Conservation (phyloP, 2,113 vertebrate species). For the Pungitius pungitius region DNA sequence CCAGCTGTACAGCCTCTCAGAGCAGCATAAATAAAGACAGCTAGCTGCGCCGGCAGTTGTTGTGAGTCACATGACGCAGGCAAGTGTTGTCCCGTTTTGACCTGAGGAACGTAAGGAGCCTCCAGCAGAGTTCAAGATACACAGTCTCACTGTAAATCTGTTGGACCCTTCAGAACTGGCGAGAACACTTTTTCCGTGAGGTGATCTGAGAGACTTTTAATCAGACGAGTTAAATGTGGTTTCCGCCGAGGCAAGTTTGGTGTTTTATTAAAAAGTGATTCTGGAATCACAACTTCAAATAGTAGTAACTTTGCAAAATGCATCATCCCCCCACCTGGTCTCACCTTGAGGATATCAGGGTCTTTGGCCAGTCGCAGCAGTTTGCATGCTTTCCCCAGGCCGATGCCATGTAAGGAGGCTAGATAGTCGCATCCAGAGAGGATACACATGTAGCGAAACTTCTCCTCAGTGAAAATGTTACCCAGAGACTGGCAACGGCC, state of each 20-base stretch:
- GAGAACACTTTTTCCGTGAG: not conserved
- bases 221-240: not conserved
- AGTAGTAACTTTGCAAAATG: not conserved
- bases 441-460: conserved; percentile 98
- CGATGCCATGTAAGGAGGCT: conserved; percentile 93
- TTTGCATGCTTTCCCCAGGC: conserved; percentile 95
- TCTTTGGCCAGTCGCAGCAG: conserved; percentile 90
- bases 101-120: too few relatives aligned
- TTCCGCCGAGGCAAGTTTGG: not conserved
- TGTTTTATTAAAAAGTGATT: not conserved
- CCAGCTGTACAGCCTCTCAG: too few relatives aligned
- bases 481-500: conserved; percentile 92
- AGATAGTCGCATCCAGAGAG: conserved; percentile 99
- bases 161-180: not conserved
- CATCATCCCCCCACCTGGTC: not conserved
- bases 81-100: too few relatives aligned
- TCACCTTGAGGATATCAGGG: conserved; percentile 94
- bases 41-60: too few relatives aligned
- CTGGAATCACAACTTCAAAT: not conserved
- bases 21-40: too few relatives aligned
- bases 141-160: conserved; percentile 1
- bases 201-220: not conserved
- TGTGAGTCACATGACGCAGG: too few relatives aligned
- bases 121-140: not conserved
- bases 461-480: conserved; percentile 95